Conservation (phyloP, 2,888 invertebrate species). For the Agrilus mali region DNA sequence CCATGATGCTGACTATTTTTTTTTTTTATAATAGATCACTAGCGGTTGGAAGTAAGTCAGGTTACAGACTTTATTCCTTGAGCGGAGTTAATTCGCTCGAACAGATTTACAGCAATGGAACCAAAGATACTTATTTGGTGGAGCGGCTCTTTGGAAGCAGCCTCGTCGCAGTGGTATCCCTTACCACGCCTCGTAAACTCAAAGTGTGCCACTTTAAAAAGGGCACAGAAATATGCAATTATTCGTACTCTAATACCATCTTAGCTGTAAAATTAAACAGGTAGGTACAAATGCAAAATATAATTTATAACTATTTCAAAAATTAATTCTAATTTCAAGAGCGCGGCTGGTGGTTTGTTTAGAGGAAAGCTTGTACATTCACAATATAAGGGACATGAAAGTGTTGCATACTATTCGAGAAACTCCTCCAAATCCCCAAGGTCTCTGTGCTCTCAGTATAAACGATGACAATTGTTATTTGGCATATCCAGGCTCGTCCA, state of each 20-base stretch:
- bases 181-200: slow-evolving; percentile 78
- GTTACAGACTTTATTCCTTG: slow-evolving; percentile 81
- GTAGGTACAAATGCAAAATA: slow-evolving; percentile 48
- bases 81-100: slow-evolving; percentile 75
- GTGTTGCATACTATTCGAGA: slow-evolving; percentile 96
- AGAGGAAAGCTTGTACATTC: slow-evolving; percentile 95
- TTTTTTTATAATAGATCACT: slow-evolving; percentile 54
- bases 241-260: slow-evolving; percentile 88
- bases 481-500: slow-evolving; percentile 92
- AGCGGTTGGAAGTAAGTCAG: slow-evolving; percentile 83
- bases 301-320: slow-evolving; percentile 4
- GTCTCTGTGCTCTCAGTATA: slow-evolving; percentile 77
- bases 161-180: slow-evolving; percentile 87
- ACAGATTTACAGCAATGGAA: slow-evolving; percentile 76
- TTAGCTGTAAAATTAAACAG: slow-evolving; percentile 91
- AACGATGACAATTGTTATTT: slow-evolving; percentile 84
- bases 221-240: slow-evolving; percentile 96
- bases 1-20: too few relatives aligned
- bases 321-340: slow-evolving; percentile 11
- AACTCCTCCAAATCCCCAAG: slow-evolving; percentile 89
- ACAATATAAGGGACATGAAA: slow-evolving; percentile 97
- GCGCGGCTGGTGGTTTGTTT: slow-evolving; percentile 85
- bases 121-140: slow-evolving; percentile 80
- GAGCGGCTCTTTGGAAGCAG: slow-evolving; percentile 96
- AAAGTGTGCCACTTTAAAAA: slow-evolving; percentile 97